Evolutionary conservation across 1,140 invertebrate genomes (phyloP).

Genomic region (Lucilia sericata): DNA sequence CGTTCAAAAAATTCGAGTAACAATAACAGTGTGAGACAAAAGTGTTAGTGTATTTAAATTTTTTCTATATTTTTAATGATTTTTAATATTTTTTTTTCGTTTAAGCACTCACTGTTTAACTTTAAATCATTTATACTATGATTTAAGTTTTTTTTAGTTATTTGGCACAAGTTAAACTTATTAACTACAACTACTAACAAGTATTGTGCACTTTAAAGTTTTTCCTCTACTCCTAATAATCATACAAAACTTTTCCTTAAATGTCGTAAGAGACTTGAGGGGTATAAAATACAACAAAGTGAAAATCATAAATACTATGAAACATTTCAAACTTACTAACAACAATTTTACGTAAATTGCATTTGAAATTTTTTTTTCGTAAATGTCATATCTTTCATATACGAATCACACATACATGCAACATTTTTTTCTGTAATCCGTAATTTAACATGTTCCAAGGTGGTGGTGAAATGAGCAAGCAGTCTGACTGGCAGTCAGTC

Average conservation of each 20-base stretch:
- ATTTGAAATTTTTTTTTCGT: too few species aligned
- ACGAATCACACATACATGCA: too few species aligned
- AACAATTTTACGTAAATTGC: neutral
- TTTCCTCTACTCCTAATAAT: neutral
- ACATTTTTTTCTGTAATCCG: neutral
- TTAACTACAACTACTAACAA: neutral
- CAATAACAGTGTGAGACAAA: too few species aligned
- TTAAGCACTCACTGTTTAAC: neutral
- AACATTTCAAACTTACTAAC: neutral
- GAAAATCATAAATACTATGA: neutral
- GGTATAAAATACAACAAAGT: neutral
- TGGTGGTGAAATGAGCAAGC: too few species aligned
- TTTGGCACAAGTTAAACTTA: neutral
- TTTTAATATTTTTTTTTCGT: too few species aligned
- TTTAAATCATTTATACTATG: too few species aligned
- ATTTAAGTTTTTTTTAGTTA: neutral
- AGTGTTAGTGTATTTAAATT: too few species aligned
- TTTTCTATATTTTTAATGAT: too few species aligned
- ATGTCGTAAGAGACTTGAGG: neutral
- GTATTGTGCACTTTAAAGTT: neutral
- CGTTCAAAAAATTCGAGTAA: too few species aligned
- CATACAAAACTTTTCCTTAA: neutral
- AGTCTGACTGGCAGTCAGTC: neutral
- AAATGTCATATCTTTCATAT: constrained; percentile 7
- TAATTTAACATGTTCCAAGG: neutral